Evolutionary conservation across 2,113 vertebrate species (phyloP), one percentile per base, ranked within the genome.

Genomic region (Rhabdomys dilectus): DNA sequence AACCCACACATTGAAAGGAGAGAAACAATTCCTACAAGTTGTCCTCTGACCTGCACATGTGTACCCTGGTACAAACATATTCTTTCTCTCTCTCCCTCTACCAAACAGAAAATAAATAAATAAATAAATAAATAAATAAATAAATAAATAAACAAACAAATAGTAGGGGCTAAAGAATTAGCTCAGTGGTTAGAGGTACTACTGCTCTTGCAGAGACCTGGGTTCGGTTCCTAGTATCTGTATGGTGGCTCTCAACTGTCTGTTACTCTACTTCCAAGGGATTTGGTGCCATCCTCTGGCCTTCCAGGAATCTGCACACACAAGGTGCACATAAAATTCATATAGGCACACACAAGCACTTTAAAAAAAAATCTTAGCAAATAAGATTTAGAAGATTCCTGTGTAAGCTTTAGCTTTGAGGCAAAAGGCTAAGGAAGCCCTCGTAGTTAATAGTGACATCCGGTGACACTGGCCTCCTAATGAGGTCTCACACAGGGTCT

Each of bases 401-500:
- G 84, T 48, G 60, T 48, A 89, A 87, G 36, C 60, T 5, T 78
- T 75, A 42, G 22, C 31, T 53, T 45, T 42, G 56, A 66, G 48
- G 34, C 24, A 26, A 17, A 48, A 76, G 66, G n/a, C 21, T 9
- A 11, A n/a, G 88, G 58, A 62, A 11, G 0, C 22, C 19, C 76
- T n/a, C 19, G 60, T 19, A 1, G 36, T 31, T 17, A 51, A 42
- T 17, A 31, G 17, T 24, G 56, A 31, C 56, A 3, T 5, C 9
- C 16, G 15, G 1, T 0, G 26, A 39, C 48, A 4, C 64, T 64
- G 39, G 60, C 6, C 17, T 22, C 6, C 53, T 60, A 2, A 1
- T 1, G 36, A 22, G 29, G 36, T 45, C 29, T 56, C 4, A 10
- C 11, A 7, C 16, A 53, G 34, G 13, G 16, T n/a, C 29, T 6